Base-by-base conservation (phyloP, 1,140 invertebrate species). In the Drosophila busckii region DNA sequence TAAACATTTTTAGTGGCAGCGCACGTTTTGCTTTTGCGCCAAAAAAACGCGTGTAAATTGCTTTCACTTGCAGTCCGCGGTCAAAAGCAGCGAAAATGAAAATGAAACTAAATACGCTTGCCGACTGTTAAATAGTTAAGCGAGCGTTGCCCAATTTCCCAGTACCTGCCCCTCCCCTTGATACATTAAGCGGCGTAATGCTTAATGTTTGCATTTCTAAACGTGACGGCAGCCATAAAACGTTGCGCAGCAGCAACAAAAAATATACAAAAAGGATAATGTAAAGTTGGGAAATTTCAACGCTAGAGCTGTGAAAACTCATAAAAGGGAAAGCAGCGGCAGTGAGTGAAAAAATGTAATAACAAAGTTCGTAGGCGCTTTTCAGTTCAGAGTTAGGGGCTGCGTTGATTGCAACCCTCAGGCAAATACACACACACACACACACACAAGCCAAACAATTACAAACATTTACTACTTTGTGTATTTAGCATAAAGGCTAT, bases 41-140 rank as follows among this genome's bases (percentile, higher is more conserved):
- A 69, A 78, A n/a, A n/a, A 45, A 66, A 76, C 48, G 58, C 68
- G 73, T 64, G 73, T 73, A 68, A 78, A 80, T 80, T 68, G 67
- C 68, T 80, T 78, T 71, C 73, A 70, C 73, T 80, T 71, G 71
- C 67, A 44, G 53, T 54, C 54, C 49, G 40, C 50, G 6, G 10
- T 16, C 29, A n/a, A 38, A 28, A 29, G n/a, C n/a, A n/a, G n/a
- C 45, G 45, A 35, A 44, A 65, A 67, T 60, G 46, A 75, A 80
- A 80, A 78, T 63, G 62, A 78, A 78, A 78, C 71, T 67, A 64
- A 80, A 70, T 80, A 64, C 73, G 62, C 67, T 62, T 40, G 31
- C 48, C 48, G 73, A 78, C 71, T 78, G 44, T 42, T 71, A 76
- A 71, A 78, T 71, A 80, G 71, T 62, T 67, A 45, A 54, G 26